These are phyloP conservation scores for Limnodromus scolopaceus DNA, from an alignment of 2,797 vertebrate genomes.

Conservation along the genomic window DNA sequence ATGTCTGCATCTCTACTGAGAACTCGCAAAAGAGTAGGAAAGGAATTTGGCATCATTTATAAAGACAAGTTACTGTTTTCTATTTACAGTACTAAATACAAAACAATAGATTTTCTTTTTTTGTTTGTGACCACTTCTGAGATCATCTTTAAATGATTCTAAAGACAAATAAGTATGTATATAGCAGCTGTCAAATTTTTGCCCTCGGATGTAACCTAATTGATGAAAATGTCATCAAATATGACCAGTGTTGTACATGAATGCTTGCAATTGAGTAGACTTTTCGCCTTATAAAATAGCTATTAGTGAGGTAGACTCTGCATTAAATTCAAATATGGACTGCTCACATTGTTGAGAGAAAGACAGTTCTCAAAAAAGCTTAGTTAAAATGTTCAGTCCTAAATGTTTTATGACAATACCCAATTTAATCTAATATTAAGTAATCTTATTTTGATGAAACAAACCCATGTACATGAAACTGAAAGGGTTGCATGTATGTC, in stretches of 20 bases:
- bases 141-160: background rate
- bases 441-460: background rate
- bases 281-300: background rate
- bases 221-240: constrained; percentile 37
- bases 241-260: background rate
- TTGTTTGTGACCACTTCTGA: background rate
- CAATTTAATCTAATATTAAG: background rate
- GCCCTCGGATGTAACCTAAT: background rate
- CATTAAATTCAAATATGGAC: background rate
- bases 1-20: background rate
- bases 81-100: background rate
- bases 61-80: background rate
- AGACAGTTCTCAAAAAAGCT: background rate
- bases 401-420: background rate
- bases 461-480: background rate
- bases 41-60: background rate
- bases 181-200: background rate
- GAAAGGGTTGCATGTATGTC: background rate
- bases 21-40: background rate
- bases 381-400: background rate
- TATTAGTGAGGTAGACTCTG: background rate
- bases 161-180: background rate
- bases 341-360: background rate
- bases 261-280: background rate
- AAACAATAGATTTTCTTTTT: background rate